Base-by-base conservation (phyloP, 2,888 invertebrate genomes). In the Lithosia quadra region DNA sequence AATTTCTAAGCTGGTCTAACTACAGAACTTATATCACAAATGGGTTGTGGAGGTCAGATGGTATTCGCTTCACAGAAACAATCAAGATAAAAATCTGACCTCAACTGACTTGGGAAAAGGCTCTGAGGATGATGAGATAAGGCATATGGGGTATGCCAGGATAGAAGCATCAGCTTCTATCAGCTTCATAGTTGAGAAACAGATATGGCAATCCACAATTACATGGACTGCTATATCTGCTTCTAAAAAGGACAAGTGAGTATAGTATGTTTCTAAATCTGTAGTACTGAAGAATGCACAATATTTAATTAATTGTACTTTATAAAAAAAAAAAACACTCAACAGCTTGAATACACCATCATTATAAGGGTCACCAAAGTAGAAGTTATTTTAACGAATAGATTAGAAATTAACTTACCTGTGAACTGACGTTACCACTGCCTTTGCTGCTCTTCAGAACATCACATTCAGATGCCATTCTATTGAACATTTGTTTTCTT, bases 401-500 rank as follows among this genome's bases (percentile, higher is more conserved):
- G 28, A 28, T 49, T 49, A 33, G 21, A 34, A 55, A 36, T 13
- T 33, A 55, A 93, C 96, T 92, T 92, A 97, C 97, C 96, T 96
- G 96, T 77, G 96, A 95, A 69, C 95, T 95, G 66, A 90, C 86
- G 73, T 86, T 87, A 21, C 85, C 83, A 22, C 88, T 83, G 2
- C 85, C 68, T 79, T 91, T 91, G 67, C 90, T 90, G 55, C 96
- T 94, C 80, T 96, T 96, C 73, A 96, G 93, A 49, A 95, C 95
- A 87, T 96, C 96, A 85, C 97, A 96, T 84, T 98, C 98, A 0
- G 98, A 98, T 66, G 98, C 98, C 96, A 99, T 96, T 80, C 98
- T 96, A 91, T 99, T 99, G 89, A 99, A 98, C 93, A 98, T 98
- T 93, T 98, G 97, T 85, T 98, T 98, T 72, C 98, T 96, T 90